Base-by-base conservation (phyloP, 1,140 invertebrate species). In the Lasioglossum albipes region DNA sequence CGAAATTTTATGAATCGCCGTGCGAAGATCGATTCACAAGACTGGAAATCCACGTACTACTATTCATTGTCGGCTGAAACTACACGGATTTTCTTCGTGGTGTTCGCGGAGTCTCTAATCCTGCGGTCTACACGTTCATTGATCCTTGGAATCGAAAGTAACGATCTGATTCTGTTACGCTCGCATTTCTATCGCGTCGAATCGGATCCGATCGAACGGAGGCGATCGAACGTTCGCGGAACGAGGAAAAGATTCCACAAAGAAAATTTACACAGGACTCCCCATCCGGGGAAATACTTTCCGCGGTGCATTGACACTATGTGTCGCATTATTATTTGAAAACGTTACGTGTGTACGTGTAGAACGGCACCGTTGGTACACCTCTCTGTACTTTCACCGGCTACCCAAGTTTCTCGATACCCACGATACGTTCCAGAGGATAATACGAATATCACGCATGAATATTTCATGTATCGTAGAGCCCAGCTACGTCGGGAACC, bases 391-490 rank as follows among this genome's bases (percentile, higher is more conserved):
- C 80, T 82, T 82, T 82, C 80, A 82, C 80, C 75, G 68, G 68
- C 67, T 82, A 78, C 18, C 67, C 67, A 78, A 66, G 75, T 82
- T 82, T 78, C 75, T 82, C 80, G 75, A 82, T 82, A 78, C 62
- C 42, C 67, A 52, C 54, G 78, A 79, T 75, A 79, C 64, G 49
- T 79, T 66, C 52, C 52, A 59, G 74, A 81, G 61, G 79, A 77
- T 81, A 67, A 49, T 64, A 74, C 73, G 66, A 62, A 69, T 68
- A 64, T 81, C 70, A 52, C 36, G 78, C 73, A 73, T 80, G 78
- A 66, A 75, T 75, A 74, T 66, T 80, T 75, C 78, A 78, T 78
- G 59, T 18, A 52, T 62, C 27, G 22, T 49, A 59, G 22, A 36
- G 36, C 6, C 54, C 20, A 22, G 66, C 75, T 41, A 61, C 42